Evolutionary conservation across 2,888 invertebrate species (phyloP).

Genomic region (Acrocyrtus sp.): DNA sequence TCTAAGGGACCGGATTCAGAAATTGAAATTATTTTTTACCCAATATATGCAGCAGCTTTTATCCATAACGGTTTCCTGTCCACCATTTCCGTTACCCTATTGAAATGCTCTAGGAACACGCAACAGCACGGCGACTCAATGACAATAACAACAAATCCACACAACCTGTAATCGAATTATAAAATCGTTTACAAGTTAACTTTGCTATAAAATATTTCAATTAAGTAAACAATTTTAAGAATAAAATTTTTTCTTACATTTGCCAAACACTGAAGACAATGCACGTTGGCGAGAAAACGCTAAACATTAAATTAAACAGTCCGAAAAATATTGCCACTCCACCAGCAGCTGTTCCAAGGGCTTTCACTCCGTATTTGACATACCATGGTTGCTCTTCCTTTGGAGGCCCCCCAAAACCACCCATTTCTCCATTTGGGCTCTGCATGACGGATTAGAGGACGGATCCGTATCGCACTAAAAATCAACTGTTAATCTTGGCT

Average conservation of each 20-base stretch:
- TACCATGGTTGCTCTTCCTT: constrained; percentile 75
- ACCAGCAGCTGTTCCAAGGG: constrained; percentile 85
- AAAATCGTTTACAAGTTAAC: too few species aligned
- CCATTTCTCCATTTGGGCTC: constrained; percentile 46
- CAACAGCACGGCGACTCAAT: constrained; percentile 98
- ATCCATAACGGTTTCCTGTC: constrained; percentile 90
- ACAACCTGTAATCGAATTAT: too few species aligned
- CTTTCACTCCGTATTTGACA: constrained; percentile 86
- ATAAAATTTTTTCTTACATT: too few species aligned
- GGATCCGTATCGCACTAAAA: too few species aligned
- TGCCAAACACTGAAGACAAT: constrained; percentile 85
- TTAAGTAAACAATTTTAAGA: too few species aligned
- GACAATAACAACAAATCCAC: constrained; percentile 87
- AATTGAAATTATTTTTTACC: constrained; percentile 76
- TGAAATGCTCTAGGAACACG: constrained; percentile 94
- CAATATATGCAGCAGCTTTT: constrained; percentile 84
- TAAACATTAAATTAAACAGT: constrained; percentile 77
- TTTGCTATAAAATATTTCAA: too few species aligned
- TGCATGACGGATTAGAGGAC: constrained; percentile 56
- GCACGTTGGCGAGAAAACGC: constrained; percentile 72
- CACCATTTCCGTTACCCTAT: constrained; percentile 72
- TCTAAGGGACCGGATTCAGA: too few species aligned
- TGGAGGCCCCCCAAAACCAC: constrained; percentile 29
- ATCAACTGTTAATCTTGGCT: too few species aligned
- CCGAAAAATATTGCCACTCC: constrained; percentile 87